Evolutionary conservation across 2,888 invertebrate species (phyloP).

Genomic region (Ornithoptera alexandrae): DNA sequence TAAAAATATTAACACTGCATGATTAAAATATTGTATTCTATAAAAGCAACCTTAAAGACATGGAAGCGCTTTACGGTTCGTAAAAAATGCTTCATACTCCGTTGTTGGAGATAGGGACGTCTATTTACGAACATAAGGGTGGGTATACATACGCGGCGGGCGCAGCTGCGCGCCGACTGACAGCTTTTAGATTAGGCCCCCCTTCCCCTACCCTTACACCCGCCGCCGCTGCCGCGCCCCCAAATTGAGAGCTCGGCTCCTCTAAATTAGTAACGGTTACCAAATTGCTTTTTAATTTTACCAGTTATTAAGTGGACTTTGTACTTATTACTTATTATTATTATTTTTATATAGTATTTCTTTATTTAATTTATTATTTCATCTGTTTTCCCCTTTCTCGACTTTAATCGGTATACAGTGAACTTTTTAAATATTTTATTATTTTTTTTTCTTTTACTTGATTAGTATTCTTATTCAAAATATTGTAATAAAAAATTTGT

Average conservation of each 20-base stretch:
- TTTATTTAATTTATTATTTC: too few relatives aligned
- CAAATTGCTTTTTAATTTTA: conserved; percentile 78
- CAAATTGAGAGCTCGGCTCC: conserved; percentile 70
- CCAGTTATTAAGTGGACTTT: conserved; percentile 66
- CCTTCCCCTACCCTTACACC: conserved; percentile 37
- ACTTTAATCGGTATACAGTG: too few relatives aligned
- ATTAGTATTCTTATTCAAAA: too few relatives aligned
- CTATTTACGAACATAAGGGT: conserved; percentile 52
- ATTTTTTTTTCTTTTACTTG: too few relatives aligned
- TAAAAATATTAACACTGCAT: background rate
- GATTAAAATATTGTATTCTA: background rate
- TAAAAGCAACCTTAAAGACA: conserved; percentile 6
- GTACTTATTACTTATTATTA: conserved; percentile 17
- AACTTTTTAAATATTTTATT: too few relatives aligned
- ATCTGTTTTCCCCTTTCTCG: too few relatives aligned
- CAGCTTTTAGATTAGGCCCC: conserved; percentile 77
- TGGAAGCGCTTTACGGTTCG: conserved; percentile 9
- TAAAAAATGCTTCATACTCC: conserved; percentile 20
- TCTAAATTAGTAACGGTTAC: conserved; percentile 77
- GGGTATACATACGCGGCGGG: conserved; percentile 50
- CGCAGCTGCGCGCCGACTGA: conserved; percentile 73
- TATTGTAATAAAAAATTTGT: too few relatives aligned
- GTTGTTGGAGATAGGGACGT: conserved; percentile 35
- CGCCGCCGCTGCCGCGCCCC: conserved; percentile 47
- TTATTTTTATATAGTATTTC: background rate